Base-by-base conservation (phyloP, 1,140 invertebrate genomes). In the Gryon sp. region DNA sequence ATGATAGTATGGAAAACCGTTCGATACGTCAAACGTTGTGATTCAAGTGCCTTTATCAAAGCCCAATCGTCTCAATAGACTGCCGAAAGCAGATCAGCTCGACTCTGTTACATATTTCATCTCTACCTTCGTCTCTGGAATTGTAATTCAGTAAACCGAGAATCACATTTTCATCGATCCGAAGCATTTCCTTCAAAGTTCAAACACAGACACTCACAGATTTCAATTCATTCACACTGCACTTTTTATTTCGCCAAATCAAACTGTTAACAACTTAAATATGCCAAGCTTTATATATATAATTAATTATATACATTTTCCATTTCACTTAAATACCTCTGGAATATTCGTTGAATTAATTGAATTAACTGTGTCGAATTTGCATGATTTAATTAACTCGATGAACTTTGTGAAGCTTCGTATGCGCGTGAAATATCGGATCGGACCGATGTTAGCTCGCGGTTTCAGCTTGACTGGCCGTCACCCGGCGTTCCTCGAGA, bases 381-480 rank as follows among this genome's bases (percentile, higher is more conserved):
- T 24, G 22, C 22, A 24, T 4, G 11, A 34, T 6, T 12, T 2
- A 2, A 34, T 11, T 34, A 32, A n/a, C n/a, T n/a, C n/a, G n/a
- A n/a, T n/a, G n/a, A n/a, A n/a, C n/a, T n/a, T n/a, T n/a, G n/a
- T n/a, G n/a, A n/a, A n/a, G n/a, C n/a, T n/a, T n/a, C n/a, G n/a
- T n/a, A n/a, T n/a, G n/a, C n/a, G n/a, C n/a, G n/a, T n/a, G n/a
- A 11, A 34, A 12, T 12, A 12, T 12, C 28, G n/a, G n/a, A 60
- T 45, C 40, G 50, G 72, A 53, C 59, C 48, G 60, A 78, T 76
- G 66, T 52, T 69, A 69, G 62, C 38, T 78, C 76, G 80, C 76
- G 80, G 80, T 82, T 82, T 77, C 72, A 79, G 74, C 74, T 79
- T 79, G 80, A 82, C 80, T 80, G 79, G 79, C 57, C 70, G 76